Percentiles rank a stretch among this genome's conserved stretches.
phyloP scores from a whole-genome alignment of 1,140 invertebrate genomes.

The Lucilia sericata region DNA sequence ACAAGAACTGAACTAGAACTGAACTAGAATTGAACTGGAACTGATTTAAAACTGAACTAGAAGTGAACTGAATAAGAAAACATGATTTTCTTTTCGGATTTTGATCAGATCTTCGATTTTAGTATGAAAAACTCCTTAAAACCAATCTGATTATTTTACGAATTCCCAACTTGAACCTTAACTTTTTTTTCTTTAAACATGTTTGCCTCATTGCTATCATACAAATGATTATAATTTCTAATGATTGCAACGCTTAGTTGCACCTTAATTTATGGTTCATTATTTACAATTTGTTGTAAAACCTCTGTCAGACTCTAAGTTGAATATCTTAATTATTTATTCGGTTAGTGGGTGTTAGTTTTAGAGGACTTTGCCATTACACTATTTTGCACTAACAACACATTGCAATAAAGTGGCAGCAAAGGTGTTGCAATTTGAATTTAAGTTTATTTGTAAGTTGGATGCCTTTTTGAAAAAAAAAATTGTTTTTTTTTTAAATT shows the following conservation, averaged over 20 bases:
- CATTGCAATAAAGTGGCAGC: not conserved
- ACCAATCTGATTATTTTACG: no score
- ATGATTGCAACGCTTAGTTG: not conserved
- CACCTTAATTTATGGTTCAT: not conserved
- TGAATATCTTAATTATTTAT: not conserved
- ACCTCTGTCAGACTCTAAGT: not conserved
- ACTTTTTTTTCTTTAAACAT: not conserved
- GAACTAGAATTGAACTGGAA: no score
- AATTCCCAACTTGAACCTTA: no score
- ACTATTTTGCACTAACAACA: not conserved
- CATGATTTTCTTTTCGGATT: no score
- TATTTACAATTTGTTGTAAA: not conserved
- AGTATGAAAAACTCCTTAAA: no score
- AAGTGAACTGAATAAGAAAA: no score
- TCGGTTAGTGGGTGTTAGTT: slow-evolving; percentile 5
- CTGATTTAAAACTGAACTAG: no score
- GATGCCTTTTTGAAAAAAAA: no score
- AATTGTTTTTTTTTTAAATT: no score
- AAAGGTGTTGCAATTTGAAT: not conserved
- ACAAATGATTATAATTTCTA: not conserved
- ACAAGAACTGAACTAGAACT: no score
- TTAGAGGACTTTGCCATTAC: not conserved
- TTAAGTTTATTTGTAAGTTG: not conserved
- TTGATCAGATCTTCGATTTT: no score
- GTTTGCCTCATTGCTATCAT: not conserved